Evolutionary conservation across 1,140 invertebrate genomes (phyloP).

Genomic region (Bombus picipes): DNA sequence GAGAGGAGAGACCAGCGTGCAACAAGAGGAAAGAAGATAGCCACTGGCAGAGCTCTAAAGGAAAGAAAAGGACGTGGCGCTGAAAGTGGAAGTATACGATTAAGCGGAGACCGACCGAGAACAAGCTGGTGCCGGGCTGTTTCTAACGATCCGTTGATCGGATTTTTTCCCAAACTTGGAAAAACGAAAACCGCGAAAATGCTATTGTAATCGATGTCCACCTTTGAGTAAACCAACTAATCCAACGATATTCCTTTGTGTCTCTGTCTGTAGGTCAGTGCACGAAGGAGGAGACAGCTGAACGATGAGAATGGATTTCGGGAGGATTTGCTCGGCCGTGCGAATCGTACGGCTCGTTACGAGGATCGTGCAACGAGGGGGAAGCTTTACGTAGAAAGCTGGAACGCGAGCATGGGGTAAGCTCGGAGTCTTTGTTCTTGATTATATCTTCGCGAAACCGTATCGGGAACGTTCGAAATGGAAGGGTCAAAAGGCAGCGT

Average conservation of each 20-base stretch:
- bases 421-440: neutral
- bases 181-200: neutral
- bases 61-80: neutral
- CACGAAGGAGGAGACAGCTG: neutral
- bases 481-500: conserved; percentile 32
- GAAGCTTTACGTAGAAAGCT: neutral
- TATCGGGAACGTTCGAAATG: conserved; percentile 1
- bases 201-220: conserved; percentile 48
- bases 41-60: neutral
- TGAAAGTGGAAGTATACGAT: no score
- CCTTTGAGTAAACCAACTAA: conserved; percentile 24
- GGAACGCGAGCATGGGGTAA: no score
- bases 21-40: neutral
- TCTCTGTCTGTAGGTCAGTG: neutral
- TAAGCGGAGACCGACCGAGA: neutral
- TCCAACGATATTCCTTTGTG: conserved; percentile 12
- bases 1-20: neutral
- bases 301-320: neutral
- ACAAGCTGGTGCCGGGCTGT: neutral
- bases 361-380: neutral
- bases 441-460: neutral
- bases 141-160: neutral
- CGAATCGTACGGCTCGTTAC: neutral
- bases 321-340: conserved; percentile 13
- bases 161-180: neutral